phyloP scores from a whole-genome alignment of 2,113 vertebrate species.

The Choloepus hoffmanni region DNA sequence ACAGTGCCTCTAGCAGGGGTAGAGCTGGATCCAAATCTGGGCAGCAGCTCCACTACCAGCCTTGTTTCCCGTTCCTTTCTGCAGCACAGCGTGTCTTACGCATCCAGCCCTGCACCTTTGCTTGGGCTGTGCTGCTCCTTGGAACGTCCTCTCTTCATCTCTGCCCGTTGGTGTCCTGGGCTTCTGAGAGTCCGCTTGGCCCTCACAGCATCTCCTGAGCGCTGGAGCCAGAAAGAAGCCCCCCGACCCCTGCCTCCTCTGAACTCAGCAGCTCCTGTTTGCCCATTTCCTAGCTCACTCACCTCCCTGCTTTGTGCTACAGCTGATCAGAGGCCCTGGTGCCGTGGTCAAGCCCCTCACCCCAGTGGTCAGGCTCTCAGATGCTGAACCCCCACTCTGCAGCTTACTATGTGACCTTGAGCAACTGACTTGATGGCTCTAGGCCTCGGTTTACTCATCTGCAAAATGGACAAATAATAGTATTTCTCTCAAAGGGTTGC shows the following conservation, averaged over 20 bases:
- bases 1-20: background rate
- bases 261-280: background rate
- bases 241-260: background rate
- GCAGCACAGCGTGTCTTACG: accelerated
- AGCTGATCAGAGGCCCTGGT: background rate
- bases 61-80: background rate
- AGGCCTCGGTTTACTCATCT: conserved; percentile 1
- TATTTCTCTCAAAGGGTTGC: background rate
- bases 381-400: background rate
- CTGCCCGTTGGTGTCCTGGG: too few species aligned
- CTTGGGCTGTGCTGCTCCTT: accelerated
- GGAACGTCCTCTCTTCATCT: background rate
- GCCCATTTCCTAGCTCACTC: background rate
- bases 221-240: too few species aligned
- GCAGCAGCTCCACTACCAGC: background rate
- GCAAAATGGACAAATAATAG: background rate
- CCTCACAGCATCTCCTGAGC: background rate
- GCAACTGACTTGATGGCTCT: background rate
- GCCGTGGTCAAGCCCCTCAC: background rate
- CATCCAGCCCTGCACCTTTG: too few species aligned
- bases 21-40: background rate
- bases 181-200: background rate
- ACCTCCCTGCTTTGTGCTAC: background rate
- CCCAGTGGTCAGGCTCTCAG: background rate
- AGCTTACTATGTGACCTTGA: background rate